These are phyloP conservation scores for Mormyrus lacerda DNA, from an alignment of 2,113 vertebrate genomes.

Conservation along the genomic window DNA sequence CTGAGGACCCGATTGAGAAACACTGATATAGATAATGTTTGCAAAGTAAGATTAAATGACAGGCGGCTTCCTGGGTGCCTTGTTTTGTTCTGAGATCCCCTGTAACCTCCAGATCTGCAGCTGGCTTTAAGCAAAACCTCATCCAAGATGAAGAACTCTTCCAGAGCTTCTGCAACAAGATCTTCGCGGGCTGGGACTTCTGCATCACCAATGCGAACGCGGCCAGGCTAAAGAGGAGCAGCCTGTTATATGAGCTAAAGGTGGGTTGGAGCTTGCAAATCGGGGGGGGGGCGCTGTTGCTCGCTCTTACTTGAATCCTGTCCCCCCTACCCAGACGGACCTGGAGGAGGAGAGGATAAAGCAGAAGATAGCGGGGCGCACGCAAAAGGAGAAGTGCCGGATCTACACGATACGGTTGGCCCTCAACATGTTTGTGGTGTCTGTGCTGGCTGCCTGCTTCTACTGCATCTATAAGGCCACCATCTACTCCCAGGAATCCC, in stretches of 20 bases:
- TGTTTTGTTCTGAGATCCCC: background rate
- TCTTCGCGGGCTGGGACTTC: conserved; percentile 96
- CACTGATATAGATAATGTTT: background rate
- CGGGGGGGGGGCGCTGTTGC: background rate
- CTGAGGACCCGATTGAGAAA: no score
- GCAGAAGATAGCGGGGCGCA: conserved; percentile 76
- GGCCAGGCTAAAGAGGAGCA: conserved; percentile 70
- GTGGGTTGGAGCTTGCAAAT: conserved; percentile 46
- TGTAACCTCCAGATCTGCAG: conserved; percentile 63
- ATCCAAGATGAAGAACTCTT: conserved; percentile 76
- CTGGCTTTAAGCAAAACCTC: conserved; percentile 79
- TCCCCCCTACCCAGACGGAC: conserved; percentile 65
- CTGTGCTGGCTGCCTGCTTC: conserved; percentile 73
- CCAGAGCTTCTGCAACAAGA: conserved; percentile 94
- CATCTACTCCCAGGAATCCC: conserved; percentile 69
- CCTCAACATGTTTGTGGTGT: conserved; percentile 75
- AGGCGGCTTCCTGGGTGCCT: background rate
- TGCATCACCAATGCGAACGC: conserved; percentile 77
- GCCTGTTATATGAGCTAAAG: conserved; percentile 77
- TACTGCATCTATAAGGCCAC: conserved; percentile 85
- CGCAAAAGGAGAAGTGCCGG: conserved; percentile 61
- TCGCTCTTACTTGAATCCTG: background rate
- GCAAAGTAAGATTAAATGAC: background rate
- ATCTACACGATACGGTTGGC: conserved; percentile 76
- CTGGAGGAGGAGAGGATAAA: conserved; percentile 83